Conservation (phyloP, 2,797 vertebrate species). For the Acestrorhynchus altus region DNA sequence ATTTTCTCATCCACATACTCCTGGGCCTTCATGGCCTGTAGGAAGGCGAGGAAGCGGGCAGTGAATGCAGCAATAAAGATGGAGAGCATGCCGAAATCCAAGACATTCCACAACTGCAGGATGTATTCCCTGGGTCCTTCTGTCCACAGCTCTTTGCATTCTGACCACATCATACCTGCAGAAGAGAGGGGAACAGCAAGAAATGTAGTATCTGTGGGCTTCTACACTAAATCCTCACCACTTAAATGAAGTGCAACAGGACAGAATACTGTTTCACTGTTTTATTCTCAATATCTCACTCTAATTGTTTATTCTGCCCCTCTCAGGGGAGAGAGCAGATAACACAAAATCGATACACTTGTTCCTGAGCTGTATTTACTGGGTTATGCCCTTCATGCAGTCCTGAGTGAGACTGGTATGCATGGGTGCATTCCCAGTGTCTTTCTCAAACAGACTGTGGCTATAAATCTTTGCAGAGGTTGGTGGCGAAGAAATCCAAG, state of each 20-base stretch:
- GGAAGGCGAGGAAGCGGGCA: conserved; percentile 84
- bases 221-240: background rate
- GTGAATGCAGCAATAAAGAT: conserved; percentile 90
- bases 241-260: conserved; percentile 7
- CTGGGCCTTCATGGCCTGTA: conserved; percentile 88
- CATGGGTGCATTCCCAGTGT: conserved; percentile 1
- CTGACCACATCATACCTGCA: conserved; percentile 91
- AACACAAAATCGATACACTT: conserved; percentile 11
- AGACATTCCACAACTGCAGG: conserved; percentile 87
- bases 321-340: conserved; percentile 5
- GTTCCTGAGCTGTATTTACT: background rate
- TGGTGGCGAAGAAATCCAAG: background rate
- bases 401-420: background rate
- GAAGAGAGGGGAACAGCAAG: background rate
- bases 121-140: conserved; percentile 88
- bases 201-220: background rate
- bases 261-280: background rate
- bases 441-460: background rate
- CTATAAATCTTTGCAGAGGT: background rate
- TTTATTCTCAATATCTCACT: background rate
- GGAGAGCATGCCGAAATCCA: conserved; percentile 90
- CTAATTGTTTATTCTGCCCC: conserved; percentile 1
- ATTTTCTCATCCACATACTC: conserved; percentile 86
- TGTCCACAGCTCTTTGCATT: conserved; percentile 90
- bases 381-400: conserved; percentile 7